Percentiles rank a stretch among this genome's conserved stretches.
These are phyloP conservation scores for Coecobrya sp. DNA, from an alignment of 2,888 invertebrate genomes.

Conservation along the genomic window DNA sequence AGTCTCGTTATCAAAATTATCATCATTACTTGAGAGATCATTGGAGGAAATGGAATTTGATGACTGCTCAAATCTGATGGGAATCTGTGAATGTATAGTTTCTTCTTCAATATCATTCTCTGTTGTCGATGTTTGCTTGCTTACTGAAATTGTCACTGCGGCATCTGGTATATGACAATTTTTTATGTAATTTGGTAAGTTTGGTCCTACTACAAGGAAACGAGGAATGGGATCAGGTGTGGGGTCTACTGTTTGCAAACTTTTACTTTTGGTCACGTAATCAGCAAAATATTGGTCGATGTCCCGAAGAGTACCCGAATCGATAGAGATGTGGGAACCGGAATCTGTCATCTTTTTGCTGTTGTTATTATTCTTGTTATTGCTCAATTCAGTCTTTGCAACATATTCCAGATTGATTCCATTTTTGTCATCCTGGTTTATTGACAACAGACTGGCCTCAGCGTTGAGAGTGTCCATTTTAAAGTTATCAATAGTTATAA, in stretches of 20 bases:
- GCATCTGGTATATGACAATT: not conserved
- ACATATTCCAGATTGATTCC: too few species aligned
- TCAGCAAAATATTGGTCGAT: slow-evolving; percentile 53
- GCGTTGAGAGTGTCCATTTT: not conserved
- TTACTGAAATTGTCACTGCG: too few species aligned
- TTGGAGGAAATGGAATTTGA: slow-evolving; percentile 20
- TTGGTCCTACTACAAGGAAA: not conserved
- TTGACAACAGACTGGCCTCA: too few species aligned
- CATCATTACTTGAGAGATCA: not conserved
- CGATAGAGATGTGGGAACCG: not conserved
- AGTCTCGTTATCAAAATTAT: not conserved
- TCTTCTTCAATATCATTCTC: slow-evolving; percentile 35
- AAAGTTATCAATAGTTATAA: too few species aligned
- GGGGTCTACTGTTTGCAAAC: slow-evolving; percentile 36
- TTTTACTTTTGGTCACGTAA: slow-evolving; percentile 1
- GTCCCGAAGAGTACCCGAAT: not conserved
- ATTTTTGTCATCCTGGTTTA: too few species aligned
- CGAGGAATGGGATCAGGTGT: slow-evolving; percentile 32
- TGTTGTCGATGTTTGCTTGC: not conserved
- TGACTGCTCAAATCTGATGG: not conserved
- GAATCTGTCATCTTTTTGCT: not conserved
- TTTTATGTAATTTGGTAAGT: not conserved
- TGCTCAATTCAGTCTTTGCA: not conserved
- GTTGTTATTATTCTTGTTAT: not conserved
- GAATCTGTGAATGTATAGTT: not conserved